A percentile compares a stretch with the other conserved stretches of the same genome.
phyloP scores from a whole-genome alignment of 2,797 vertebrate species.

The Onychomys leucogaster region DNA sequence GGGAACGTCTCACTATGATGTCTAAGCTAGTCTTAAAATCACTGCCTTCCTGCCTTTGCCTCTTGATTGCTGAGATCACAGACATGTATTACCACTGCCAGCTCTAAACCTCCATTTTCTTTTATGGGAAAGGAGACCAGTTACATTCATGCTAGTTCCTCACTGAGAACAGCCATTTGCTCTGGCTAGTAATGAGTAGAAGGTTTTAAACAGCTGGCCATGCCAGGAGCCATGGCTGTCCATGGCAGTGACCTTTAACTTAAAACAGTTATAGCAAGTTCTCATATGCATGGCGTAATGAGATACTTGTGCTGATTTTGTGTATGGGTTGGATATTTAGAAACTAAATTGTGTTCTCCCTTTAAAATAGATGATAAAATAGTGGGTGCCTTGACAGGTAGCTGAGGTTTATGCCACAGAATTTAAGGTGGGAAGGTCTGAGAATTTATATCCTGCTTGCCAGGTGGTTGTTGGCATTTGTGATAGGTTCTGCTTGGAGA shows the following conservation, averaged over 20 bases:
- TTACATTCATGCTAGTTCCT: background rate
- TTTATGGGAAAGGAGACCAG: background rate
- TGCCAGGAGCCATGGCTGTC: background rate
- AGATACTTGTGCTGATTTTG: background rate
- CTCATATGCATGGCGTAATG: background rate
- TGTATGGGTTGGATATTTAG: background rate
- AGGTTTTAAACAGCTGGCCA: background rate
- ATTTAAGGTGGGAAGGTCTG: background rate
- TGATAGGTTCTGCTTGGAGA: background rate
- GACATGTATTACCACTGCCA: background rate
- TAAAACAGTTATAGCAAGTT: background rate
- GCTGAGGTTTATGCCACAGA: background rate
- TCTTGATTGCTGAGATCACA: background rate
- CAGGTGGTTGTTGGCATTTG: background rate
- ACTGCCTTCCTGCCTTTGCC: background rate
- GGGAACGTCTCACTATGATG: background rate
- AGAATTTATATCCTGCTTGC: background rate
- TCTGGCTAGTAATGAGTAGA: background rate
- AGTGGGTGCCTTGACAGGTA: background rate
- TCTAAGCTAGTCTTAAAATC: background rate
- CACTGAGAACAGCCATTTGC: background rate
- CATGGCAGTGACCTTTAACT: background rate
- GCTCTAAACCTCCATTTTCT: background rate
- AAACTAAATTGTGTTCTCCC: background rate
- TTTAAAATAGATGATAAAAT: background rate